Conservation (phyloP, 2,888 invertebrate species). For the Cryptus viduatorius region DNA sequence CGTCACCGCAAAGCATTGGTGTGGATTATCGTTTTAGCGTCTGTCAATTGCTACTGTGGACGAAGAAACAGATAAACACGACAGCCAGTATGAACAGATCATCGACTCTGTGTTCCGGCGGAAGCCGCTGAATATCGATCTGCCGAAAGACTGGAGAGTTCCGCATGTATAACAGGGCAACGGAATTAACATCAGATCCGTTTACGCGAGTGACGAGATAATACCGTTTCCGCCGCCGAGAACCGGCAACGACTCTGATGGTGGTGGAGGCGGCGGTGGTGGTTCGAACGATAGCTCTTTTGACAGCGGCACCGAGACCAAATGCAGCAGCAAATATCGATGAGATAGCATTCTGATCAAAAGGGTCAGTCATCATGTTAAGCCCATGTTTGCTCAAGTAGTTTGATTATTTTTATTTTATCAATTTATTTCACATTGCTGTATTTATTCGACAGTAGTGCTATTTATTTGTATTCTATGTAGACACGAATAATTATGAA, state of each 20-base stretch:
- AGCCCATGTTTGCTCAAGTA: conserved; percentile 43
- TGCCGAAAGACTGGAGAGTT: conserved; percentile 95
- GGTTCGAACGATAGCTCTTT: conserved; percentile 93
- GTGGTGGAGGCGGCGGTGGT: conserved; percentile 84
- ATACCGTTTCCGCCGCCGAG: conserved; percentile 86
- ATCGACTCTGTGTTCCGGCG: conserved; percentile 83
- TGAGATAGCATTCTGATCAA: conserved; percentile 86
- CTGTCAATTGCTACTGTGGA: conserved; percentile 95
- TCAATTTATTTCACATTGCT: conserved; percentile 2
- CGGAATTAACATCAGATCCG: conserved; percentile 88
- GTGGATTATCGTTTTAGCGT: conserved; percentile 88
- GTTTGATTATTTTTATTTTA: conserved; percentile 18
- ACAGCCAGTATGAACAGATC: conserved; percentile 82
- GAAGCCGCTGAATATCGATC: conserved; percentile 84
- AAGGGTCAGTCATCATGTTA: conserved; percentile 85
- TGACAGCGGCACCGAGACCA: conserved; percentile 91
- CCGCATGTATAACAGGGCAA: conserved; percentile 89
- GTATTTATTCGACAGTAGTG: conserved; percentile 32
- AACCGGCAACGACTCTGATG: conserved; percentile 81
- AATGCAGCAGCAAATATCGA: conserved; percentile 87
- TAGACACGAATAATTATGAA: conserved; percentile 54
- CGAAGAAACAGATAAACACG: conserved; percentile 91
- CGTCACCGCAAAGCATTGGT: conserved; percentile 74
- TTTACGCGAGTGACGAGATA: conserved; percentile 87
- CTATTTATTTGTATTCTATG: conserved; percentile 34